Base-by-base conservation (phyloP, 2,888 invertebrate genomes). In the Seira sanloemensis region DNA sequence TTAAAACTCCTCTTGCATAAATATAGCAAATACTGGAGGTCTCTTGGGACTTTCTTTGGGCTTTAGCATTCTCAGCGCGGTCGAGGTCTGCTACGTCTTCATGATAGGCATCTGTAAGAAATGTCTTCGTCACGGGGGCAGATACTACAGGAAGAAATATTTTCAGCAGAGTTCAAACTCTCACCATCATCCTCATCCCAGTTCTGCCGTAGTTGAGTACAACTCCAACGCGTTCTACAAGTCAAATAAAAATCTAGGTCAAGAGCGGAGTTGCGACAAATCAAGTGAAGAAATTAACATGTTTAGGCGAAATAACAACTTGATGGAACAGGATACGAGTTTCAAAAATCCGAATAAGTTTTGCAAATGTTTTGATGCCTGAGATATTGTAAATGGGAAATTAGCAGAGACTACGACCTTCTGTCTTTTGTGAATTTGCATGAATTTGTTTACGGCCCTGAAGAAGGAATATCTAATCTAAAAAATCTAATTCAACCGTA, bases 1-100 rank as follows among this genome's bases (percentile, higher is more conserved):
- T n/a, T n/a, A n/a, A n/a, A n/a, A n/a, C n/a, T n/a, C n/a, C n/a
- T n/a, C n/a, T n/a, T n/a, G n/a, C n/a, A n/a, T n/a, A n/a, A n/a
- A n/a, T 50, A 12, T 16, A 83, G 83, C 83, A 19, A 83, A 77
- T 65, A 87, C 86, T 7, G 87, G 87, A 12, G 86, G 86, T n/a
- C 65, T 87, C 1, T 82, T 87, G 71, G 86, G 87, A 2, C 24
- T 81, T 1, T 87, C 85, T 9, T 72, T 79, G 12, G 86, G 86
- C 9, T 86, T 86, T 27, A 81, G 78, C n/a, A 83, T 83, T 0
- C 73, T 87, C 0, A 84, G 84, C 58, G 68, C 78, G 16, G 73
- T 86, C 5, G 86, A 87, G 72, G 23, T 87, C 5, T 50, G 50
- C 50, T 50, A 50, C 16, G n/a, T 12, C 12, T 50, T 50, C 50